Evolutionary conservation across 2,888 invertebrate genomes (phyloP), one percentile per base, ranked within the genome.

Genomic region (Xestobium rufovillosum): DNA sequence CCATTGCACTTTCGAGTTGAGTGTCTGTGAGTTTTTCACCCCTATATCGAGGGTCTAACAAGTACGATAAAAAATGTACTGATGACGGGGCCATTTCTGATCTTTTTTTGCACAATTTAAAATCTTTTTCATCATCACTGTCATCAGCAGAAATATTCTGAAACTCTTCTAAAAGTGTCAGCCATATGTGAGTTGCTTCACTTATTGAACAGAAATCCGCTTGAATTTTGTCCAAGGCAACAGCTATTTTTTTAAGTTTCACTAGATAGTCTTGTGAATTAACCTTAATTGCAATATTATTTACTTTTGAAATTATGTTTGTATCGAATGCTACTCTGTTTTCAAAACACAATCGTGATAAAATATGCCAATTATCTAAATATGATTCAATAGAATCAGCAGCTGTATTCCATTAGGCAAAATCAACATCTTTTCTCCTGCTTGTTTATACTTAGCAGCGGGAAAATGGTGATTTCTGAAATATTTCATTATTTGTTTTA

Each of bases 131-230:
- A n/a, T n/a, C n/a, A n/a, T n/a, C n/a, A n/a, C n/a, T n/a, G n/a
- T n/a, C n/a, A n/a, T n/a, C n/a, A n/a, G n/a, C n/a, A n/a, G n/a
- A n/a, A n/a, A n/a, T n/a, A n/a, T n/a, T n/a, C n/a, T n/a, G n/a
- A n/a, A n/a, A n/a, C n/a, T n/a, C n/a, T n/a, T n/a, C n/a, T n/a
- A n/a, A n/a, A n/a, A n/a, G n/a, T n/a, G n/a, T n/a, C n/a, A n/a
- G n/a, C n/a, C n/a, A n/a, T n/a, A n/a, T n/a, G n/a, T n/a, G n/a
- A n/a, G n/a, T n/a, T n/a, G n/a, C n/a, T n/a, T n/a, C n/a, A n/a
- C n/a, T 23, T 44, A 41, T 41, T 38, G 25, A 45, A 26, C 29
- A 36, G 35, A 41, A 43, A 31, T 33, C 38, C 19, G 19, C 36
- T 44, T 27, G 29, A 26, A 31, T 43, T 43, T 30, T n/a, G n/a